A percentile compares a stretch with the other conserved stretches of the same genome.
These are phyloP conservation scores for Ophion ellenae DNA, from an alignment of 2,888 invertebrate species.

Conservation along the genomic window DNA sequence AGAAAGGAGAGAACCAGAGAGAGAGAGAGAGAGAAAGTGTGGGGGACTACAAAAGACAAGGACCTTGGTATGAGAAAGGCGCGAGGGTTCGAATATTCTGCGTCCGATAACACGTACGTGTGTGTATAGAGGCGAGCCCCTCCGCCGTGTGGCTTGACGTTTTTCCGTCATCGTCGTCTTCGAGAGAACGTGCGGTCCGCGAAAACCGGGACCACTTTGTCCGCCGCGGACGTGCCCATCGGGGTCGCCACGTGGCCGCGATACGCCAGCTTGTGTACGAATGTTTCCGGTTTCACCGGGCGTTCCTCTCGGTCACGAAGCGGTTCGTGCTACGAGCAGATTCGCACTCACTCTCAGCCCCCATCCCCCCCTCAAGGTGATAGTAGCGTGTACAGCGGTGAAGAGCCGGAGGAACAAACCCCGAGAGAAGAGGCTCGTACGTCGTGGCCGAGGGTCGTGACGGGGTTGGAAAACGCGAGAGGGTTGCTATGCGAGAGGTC, in stretches of 20 bases:
- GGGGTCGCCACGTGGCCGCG: slow-evolving; percentile 69
- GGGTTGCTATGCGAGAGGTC: slow-evolving; percentile 66
- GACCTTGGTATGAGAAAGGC: slow-evolving; percentile 24
- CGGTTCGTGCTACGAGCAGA: slow-evolving; percentile 39
- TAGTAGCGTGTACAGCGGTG: background rate
- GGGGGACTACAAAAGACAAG: slow-evolving; percentile 32
- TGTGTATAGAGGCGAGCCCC: background rate
- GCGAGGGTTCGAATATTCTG: slow-evolving; percentile 39
- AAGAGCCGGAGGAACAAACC: slow-evolving; percentile 43
- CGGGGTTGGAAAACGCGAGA: slow-evolving; percentile 75
- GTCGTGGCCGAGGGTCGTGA: slow-evolving; percentile 70
- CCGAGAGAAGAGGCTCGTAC: slow-evolving; percentile 53
- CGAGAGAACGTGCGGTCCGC: slow-evolving; percentile 55
- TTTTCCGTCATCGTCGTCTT: slow-evolving; percentile 43
- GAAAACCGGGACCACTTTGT: slow-evolving; percentile 35
- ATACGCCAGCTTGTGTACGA: slow-evolving; percentile 21
- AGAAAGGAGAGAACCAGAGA: slow-evolving; percentile 18
- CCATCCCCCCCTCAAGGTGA: background rate
- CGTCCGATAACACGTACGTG: slow-evolving; percentile 44
- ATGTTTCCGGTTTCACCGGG: slow-evolving; percentile 42
- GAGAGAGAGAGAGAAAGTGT: slow-evolving; percentile 2
- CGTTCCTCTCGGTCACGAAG: slow-evolving; percentile 59
- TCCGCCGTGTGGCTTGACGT: slow-evolving; percentile 15
- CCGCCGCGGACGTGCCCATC: slow-evolving; percentile 76
- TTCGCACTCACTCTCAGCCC: background rate